These are phyloP conservation scores for Dicyrtoma fusca DNA, from an alignment of 2,888 invertebrate species.

Conservation along the genomic window DNA sequence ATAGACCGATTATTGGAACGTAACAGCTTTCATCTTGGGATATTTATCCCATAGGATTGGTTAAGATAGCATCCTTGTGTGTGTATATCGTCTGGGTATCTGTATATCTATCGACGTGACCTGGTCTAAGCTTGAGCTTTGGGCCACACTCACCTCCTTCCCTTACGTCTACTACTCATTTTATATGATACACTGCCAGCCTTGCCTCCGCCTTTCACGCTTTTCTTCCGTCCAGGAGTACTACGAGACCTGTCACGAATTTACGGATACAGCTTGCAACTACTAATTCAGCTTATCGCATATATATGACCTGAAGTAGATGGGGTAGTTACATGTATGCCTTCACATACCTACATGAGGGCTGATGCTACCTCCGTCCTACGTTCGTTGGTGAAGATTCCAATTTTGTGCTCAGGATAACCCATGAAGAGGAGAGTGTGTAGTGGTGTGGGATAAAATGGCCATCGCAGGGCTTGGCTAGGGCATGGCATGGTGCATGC, in stretches of 20 bases:
- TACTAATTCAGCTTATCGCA: not conserved
- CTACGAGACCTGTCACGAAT: too few species aligned
- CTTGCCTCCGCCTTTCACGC: not conserved
- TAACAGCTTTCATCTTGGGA: constrained; percentile 49
- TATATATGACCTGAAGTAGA: not conserved
- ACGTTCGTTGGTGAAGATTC: too few species aligned
- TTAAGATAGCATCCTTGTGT: constrained; percentile 37
- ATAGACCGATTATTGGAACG: constrained; percentile 47
- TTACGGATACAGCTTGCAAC: too few species aligned
- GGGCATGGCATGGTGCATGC: not conserved
- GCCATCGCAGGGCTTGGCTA: not conserved
- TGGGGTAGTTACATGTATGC: not conserved
- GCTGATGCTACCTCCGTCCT: too few species aligned
- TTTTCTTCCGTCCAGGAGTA: too few species aligned
- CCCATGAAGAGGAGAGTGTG: too few species aligned
- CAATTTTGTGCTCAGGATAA: too few species aligned
- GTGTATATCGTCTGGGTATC: not conserved
- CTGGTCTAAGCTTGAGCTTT: too few species aligned
- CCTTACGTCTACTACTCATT: not conserved
- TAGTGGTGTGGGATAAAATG: not conserved
- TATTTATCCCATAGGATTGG: constrained; percentile 48
- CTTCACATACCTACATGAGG: not conserved
- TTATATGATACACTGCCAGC: not conserved
- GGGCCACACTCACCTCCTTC: not conserved
- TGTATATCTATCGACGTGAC: too few species aligned